These are phyloP conservation scores for Phyllostomus hastatus DNA, from an alignment of 2,113 vertebrate species.

Conservation along the genomic window DNA sequence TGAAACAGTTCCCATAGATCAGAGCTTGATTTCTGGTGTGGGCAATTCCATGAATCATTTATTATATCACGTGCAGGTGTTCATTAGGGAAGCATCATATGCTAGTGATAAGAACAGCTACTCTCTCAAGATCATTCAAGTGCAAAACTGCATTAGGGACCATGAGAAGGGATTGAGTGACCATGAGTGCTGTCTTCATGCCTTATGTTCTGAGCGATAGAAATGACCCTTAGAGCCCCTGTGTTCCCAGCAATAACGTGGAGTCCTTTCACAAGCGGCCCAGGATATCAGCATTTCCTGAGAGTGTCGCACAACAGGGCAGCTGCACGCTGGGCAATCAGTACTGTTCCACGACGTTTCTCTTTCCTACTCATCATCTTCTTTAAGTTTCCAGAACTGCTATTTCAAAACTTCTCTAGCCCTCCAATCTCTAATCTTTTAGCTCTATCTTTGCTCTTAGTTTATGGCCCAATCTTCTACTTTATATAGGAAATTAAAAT, in stretches of 20 bases:
- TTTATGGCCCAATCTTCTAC: neutral
- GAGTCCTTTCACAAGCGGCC: neutral
- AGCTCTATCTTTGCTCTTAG: neutral
- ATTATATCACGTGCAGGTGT: slow-evolving; percentile 62
- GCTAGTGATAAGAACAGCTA: slow-evolving; percentile 55
- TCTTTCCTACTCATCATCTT: neutral
- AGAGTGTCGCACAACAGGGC: neutral
- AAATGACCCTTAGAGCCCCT: slow-evolving; percentile 47
- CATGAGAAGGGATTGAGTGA: slow-evolving; percentile 60
- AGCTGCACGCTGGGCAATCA: neutral
- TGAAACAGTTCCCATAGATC: slow-evolving; percentile 56
- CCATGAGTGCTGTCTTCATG: slow-evolving; percentile 60
- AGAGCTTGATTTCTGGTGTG: slow-evolving; percentile 64
- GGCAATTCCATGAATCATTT: slow-evolving; percentile 61
- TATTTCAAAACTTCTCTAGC: neutral
- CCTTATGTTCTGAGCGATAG: slow-evolving; percentile 64
- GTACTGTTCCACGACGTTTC: accelerated
- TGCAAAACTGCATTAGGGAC: slow-evolving; percentile 71
- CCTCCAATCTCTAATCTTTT: neutral
- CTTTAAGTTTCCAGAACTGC: neutral
- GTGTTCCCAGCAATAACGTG: neutral
- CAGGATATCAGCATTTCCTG: neutral
- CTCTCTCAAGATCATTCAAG: slow-evolving; percentile 72
- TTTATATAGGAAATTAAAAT: neutral
- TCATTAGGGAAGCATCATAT: slow-evolving; percentile 60